phyloP scores from a whole-genome alignment of 2,113 vertebrate species.

The Ailuropoda melanoleuca region DNA sequence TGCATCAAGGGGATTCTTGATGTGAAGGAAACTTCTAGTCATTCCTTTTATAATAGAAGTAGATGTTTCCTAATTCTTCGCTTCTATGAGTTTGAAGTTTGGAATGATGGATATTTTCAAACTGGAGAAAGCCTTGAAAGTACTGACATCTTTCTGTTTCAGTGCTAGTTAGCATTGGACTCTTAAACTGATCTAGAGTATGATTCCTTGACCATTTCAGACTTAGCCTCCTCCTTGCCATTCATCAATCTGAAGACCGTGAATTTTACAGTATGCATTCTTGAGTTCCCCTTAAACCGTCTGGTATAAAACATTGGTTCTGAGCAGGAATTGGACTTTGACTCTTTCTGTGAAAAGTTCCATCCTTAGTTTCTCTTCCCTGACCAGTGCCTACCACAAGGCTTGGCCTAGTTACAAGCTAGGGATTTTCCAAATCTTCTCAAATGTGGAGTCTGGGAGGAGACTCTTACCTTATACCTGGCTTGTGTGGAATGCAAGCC shows the following conservation, averaged over 20 bases:
- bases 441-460: not conserved
- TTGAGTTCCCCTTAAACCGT: not conserved
- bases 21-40: not conserved
- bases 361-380: not conserved
- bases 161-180: not conserved
- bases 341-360: not conserved
- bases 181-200: not conserved
- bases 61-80: not conserved
- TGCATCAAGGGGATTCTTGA: not conserved
- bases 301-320: not conserved
- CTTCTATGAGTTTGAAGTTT: not conserved
- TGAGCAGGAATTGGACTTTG: not conserved
- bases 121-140: not conserved
- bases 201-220: not conserved
- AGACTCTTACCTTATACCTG: conserved; percentile 30
- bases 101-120: not conserved
- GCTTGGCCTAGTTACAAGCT: not conserved
- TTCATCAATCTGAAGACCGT: not conserved
- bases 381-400: not conserved
- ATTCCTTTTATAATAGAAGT: not conserved
- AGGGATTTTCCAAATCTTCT: not conserved
- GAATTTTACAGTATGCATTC: not conserved
- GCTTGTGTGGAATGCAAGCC: not conserved
- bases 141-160: not conserved
- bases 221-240: not conserved